Percentiles rank a stretch among this genome's conserved stretches.
Conservation (phyloP, 2,797 vertebrate species). For the Alauda arvensis region DNA sequence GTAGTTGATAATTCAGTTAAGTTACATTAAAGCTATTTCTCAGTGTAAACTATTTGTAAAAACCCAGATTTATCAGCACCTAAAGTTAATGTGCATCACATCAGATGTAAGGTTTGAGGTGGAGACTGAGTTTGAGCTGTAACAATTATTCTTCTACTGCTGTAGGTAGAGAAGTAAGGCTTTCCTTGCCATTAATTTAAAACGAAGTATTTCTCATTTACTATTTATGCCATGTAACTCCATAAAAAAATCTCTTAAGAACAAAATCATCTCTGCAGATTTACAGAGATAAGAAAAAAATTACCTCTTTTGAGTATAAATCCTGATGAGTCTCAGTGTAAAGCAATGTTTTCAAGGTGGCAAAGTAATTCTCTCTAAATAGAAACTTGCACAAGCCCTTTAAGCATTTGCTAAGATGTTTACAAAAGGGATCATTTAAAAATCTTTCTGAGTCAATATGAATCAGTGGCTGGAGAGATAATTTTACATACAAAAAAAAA, state of each 20-base stretch:
- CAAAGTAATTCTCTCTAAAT: background rate
- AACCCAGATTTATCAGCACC: background rate
- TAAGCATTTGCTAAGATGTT: background rate
- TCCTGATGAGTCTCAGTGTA: background rate
- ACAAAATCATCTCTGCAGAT: background rate
- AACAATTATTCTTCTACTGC: background rate
- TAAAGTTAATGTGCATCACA: background rate
- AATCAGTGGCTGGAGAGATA: background rate
- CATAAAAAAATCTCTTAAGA: background rate
- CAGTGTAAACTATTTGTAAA: background rate
- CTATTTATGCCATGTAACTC: background rate
- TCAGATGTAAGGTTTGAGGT: background rate
- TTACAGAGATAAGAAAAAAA: background rate
- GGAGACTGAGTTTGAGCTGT: background rate
- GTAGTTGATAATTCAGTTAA: background rate
- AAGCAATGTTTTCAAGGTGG: background rate
- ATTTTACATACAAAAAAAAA: background rate
- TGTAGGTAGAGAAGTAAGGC: background rate
- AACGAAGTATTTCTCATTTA: background rate
- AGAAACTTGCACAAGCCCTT: background rate
- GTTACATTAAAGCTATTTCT: background rate
- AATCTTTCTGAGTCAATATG: background rate
- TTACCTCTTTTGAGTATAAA: background rate
- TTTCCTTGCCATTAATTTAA: background rate
- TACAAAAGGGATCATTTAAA: background rate